Base-by-base conservation (phyloP, 1,140 invertebrate genomes). In the Psix sp. region DNA sequence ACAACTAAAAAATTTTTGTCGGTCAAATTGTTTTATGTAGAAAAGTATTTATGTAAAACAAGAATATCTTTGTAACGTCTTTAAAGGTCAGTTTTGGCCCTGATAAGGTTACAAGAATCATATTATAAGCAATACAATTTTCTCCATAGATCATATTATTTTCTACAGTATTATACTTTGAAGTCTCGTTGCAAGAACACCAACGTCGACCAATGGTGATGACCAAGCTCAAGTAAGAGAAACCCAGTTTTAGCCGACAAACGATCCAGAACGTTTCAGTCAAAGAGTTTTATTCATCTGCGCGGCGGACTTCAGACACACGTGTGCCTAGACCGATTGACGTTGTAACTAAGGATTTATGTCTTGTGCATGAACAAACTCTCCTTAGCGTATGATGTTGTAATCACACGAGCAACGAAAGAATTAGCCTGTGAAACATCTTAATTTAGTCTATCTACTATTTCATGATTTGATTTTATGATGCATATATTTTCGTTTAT, bases 261-360 rank as follows among this genome's bases (percentile, higher is more conserved):
- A 81, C 73, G 75, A 74, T 76, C 65, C 68, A 66, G 76, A 84
- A 79, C 74, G 76, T 59, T 63, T 68, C 70, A 78, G 81, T 84
- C 82, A 84, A 84, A 84, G 82, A 82, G 79, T 84, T 84, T 82
- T 82, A 84, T 84, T 84, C 83, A 84, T 83, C 73, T 76, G 67
- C 56, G 80, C 81, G 82, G 82, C 82, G 71, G 82, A 83, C 80
- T 83, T 84, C 80, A 83, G 73, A 52, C 77, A 84, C 80, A 84
- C 81, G 81, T 83, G 81, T 83, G 83, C 70, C 49, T 66, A 67
- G 62, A 36, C 70, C 48, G 71, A 35, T 68, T 74, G 48, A 60
- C 76, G 81, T 80, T 84, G 80, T 83, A 84, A 82, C 82, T 77
- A 60, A 45, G 78, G 77, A 83, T 84, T 84, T 84, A 83, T 84